phyloP scores from a whole-genome alignment of 2,797 vertebrate genomes.

The Lophotriccus pileatus region DNA sequence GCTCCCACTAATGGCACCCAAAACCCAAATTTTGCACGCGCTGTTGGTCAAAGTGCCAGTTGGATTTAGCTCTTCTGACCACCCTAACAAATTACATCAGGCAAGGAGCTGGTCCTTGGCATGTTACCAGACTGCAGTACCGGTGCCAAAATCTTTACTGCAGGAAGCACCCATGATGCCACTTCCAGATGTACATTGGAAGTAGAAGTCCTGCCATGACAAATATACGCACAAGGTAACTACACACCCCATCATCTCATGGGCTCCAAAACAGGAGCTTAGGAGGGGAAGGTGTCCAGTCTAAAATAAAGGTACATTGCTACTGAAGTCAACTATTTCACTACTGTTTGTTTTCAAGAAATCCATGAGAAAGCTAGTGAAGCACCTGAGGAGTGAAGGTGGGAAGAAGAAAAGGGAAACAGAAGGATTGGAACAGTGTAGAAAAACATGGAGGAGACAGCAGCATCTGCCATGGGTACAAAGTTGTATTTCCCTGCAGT shows the following conservation, averaged over 20 bases:
- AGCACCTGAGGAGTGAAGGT: neutral
- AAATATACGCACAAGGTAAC: neutral
- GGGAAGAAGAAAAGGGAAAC: neutral
- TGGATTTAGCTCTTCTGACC: neutral
- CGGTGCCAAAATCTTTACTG: neutral
- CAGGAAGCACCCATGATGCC: accelerated
- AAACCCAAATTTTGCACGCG: neutral
- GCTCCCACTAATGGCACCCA: neutral
- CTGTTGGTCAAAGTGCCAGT: neutral
- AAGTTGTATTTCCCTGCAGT: neutral
- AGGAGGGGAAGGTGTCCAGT: neutral
- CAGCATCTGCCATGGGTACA: neutral
- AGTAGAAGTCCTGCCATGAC: neutral
- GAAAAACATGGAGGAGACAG: neutral
- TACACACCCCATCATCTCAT: neutral
- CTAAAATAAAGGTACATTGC: neutral
- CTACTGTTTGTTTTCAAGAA: neutral
- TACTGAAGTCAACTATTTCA: neutral
- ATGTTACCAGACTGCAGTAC: neutral
- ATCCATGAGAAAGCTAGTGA: neutral
- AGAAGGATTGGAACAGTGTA: neutral
- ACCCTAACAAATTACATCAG: neutral
- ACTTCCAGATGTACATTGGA: accelerated
- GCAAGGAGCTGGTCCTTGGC: neutral
- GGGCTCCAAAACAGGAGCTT: neutral